phyloP scores from a whole-genome alignment of 2,113 vertebrate genomes.

The Lophius piscatorius region DNA sequence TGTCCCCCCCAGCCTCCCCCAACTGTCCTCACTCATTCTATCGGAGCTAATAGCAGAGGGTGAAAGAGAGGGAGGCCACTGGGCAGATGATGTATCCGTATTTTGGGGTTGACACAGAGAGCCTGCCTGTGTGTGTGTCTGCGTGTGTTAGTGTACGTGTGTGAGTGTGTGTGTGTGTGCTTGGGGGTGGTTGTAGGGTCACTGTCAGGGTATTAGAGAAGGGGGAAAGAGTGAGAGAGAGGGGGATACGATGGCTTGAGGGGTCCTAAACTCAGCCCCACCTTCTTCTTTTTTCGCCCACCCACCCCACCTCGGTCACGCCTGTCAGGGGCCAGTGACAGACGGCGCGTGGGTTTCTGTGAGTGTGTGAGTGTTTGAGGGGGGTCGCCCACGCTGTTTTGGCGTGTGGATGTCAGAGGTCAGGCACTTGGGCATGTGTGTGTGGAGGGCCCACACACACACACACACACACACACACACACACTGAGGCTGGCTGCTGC shows the following conservation, averaged over 20 bases:
- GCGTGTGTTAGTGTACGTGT: constrained; percentile 13
- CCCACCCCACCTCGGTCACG: constrained; percentile 67
- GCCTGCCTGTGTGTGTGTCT: constrained; percentile 27
- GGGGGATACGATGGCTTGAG: constrained; percentile 49
- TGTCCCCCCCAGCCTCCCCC: neutral
- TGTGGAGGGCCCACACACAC: constrained; percentile 34
- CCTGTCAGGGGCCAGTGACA: constrained; percentile 74
- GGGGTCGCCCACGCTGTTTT: constrained; percentile 31
- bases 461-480: constrained; percentile 29
- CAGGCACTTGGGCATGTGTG: constrained; percentile 67
- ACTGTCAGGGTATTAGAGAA: constrained; percentile 70
- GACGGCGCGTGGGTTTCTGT: constrained; percentile 72
- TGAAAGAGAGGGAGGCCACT: constrained; percentile 17
- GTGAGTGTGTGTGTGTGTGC: constrained; percentile 17
- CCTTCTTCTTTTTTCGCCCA: constrained; percentile 32
- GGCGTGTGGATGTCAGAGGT: constrained; percentile 78
- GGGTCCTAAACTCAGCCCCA: constrained; percentile 58
- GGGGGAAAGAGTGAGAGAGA: constrained; percentile 20
- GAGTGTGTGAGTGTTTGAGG: constrained; percentile 38
- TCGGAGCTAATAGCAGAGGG: constrained; percentile 51
- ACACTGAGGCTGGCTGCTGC: constrained; percentile 39
- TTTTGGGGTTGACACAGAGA: constrained; percentile 40
- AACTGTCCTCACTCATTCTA: constrained; percentile 27
- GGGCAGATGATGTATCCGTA: constrained; percentile 71
- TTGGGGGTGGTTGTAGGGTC: constrained; percentile 31